Evolutionary conservation across 2,888 invertebrate species (phyloP).

Genomic region (Caenorhabditis japonica): DNA sequence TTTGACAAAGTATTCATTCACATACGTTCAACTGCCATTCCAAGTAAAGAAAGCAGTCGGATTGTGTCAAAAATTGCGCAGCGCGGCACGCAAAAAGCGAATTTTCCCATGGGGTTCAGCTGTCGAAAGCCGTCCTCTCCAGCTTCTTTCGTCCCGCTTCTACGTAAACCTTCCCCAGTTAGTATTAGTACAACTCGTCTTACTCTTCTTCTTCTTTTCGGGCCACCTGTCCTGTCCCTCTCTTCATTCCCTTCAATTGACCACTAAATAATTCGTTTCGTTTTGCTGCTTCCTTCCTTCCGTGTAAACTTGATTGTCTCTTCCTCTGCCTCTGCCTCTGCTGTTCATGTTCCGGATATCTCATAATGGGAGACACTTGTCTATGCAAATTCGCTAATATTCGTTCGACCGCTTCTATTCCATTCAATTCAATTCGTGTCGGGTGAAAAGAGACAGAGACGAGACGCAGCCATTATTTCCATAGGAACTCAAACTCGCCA

Average conservation of each 20-base stretch:
- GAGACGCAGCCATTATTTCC: constrained; percentile 13
- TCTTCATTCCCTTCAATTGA: constrained; percentile 10
- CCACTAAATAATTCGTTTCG: constrained; percentile 25
- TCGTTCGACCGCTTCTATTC: not conserved
- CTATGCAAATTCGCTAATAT: constrained; percentile 38
- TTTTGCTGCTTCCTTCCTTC: constrained; percentile 7
- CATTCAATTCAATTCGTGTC: constrained; percentile 19
- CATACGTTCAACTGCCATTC: too few relatives aligned
- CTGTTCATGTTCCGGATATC: constrained; percentile 40
- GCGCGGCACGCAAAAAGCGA: not conserved
- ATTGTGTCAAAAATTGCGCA: constrained; percentile 42
- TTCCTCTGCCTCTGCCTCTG: too few relatives aligned
- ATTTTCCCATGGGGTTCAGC: constrained; percentile 45
- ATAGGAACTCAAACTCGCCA: constrained; percentile 40
- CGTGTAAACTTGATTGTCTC: constrained; percentile 40
- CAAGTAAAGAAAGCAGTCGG: too few relatives aligned
- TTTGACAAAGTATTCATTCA: too few relatives aligned
- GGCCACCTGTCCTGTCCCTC: constrained; percentile 26
- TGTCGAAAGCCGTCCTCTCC: constrained; percentile 23
- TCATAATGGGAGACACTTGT: constrained; percentile 41
- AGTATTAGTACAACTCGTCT: constrained; percentile 1
- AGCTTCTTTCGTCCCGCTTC: too few relatives aligned
- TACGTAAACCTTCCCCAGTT: not conserved
- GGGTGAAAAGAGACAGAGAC: not conserved
- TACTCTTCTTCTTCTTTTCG: constrained; percentile 1